Percentiles rank a stretch among this genome's conserved stretches.
Evolutionary conservation across 2,888 invertebrate species (phyloP).

Genomic region (Limulus polyphemus): DNA sequence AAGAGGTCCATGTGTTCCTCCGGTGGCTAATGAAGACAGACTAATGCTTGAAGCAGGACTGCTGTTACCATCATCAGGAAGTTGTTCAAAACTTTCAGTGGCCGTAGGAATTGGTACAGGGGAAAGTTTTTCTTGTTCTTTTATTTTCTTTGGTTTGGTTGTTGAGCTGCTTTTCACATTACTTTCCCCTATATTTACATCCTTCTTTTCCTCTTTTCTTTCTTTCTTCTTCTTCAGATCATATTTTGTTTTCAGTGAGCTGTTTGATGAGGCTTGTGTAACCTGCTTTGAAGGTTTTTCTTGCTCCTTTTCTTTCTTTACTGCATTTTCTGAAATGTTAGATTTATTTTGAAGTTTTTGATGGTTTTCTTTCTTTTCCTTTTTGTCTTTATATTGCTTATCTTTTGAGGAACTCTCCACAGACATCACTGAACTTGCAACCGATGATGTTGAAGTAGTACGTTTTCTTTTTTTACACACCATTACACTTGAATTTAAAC

Average conservation of each 20-base stretch:
- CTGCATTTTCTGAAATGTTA: no score
- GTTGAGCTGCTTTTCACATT: no score
- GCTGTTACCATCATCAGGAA: slow-evolving; percentile 9
- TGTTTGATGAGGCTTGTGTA: no score
- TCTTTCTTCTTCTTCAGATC: slow-evolving; percentile 2
- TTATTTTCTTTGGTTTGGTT: no score
- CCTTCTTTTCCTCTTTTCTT: slow-evolving; percentile 14
- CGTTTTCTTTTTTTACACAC: slow-evolving; percentile 12
- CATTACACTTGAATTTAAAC: not conserved
- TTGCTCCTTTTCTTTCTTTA: no score
- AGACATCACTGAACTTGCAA: not conserved
- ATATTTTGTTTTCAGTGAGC: no score
- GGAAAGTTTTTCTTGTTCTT: no score
- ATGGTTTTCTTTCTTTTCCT: slow-evolving; percentile 7
- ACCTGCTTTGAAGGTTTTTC: no score
- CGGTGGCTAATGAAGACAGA: slow-evolving; percentile 16
- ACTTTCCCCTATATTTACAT: not conserved
- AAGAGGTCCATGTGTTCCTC: slow-evolving; percentile 18
- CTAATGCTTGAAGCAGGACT: slow-evolving; percentile 26
- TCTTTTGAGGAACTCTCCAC: slow-evolving; percentile 3
- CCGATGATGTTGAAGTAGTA: slow-evolving; percentile 1
- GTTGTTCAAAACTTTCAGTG: slow-evolving; percentile 1
- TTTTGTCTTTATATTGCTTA: slow-evolving; percentile 9
- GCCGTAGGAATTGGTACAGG: slow-evolving; percentile 3
- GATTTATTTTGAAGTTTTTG: no score